Conservation (phyloP, 2,113 vertebrate genomes). For the Cnemophilus loriae region DNA sequence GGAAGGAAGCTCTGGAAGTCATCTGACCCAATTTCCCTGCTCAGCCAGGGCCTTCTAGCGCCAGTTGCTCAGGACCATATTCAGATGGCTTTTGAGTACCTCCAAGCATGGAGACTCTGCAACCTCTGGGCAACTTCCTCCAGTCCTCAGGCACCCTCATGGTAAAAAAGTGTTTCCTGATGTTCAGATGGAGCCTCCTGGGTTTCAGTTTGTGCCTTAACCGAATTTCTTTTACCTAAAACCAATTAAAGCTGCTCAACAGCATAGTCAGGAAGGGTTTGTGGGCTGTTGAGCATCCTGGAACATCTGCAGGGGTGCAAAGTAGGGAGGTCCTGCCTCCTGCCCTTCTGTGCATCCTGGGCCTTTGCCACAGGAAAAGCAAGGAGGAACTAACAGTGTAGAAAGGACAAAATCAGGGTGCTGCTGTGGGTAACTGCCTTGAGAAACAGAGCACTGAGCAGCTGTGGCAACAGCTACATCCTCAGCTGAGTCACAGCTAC, state of each 20-base stretch:
- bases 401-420: not conserved
- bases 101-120: not conserved
- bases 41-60: not conserved
- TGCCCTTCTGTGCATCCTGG: not conserved
- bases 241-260: not conserved
- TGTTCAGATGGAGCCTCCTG: not conserved
- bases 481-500: not conserved
- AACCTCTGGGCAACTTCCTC: not conserved
- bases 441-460: not conserved
- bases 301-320: not conserved
- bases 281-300: not conserved
- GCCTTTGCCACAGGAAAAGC: not conserved
- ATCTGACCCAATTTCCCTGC: not conserved
- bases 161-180: not conserved
- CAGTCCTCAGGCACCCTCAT: not conserved
- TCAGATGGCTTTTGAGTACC: not conserved
- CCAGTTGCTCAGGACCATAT: not conserved
- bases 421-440: not conserved
- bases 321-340: not conserved
- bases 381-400: not conserved
- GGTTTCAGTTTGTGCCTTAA: not conserved
- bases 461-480: not conserved
- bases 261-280: not conserved
- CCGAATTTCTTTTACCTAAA: not conserved
- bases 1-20: not conserved